These are phyloP conservation scores for Andrena bicolor DNA, from an alignment of 2,888 invertebrate species.

Conservation along the genomic window DNA sequence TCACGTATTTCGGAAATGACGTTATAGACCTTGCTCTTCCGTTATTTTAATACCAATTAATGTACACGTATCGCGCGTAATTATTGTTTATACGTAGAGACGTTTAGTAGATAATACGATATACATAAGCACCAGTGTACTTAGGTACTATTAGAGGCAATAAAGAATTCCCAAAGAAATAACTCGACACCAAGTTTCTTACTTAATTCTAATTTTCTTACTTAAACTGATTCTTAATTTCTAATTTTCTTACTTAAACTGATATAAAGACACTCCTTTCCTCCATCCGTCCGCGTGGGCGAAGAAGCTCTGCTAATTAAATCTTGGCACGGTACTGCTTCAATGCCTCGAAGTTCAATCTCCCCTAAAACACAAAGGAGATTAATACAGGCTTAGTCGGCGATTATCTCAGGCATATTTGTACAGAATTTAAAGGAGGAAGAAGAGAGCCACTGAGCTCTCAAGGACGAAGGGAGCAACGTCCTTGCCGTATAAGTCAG, in stretches of 20 bases:
- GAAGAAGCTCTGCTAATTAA: not conserved
- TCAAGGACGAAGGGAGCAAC: not conserved
- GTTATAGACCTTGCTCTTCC: slow-evolving; percentile 76
- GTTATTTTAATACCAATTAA: slow-evolving; percentile 60
- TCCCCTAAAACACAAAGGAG: slow-evolving; percentile 68
- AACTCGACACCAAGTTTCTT: not conserved
- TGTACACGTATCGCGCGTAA: not conserved
- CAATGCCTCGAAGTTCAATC: slow-evolving; percentile 73
- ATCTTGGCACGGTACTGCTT: slow-evolving; percentile 15
- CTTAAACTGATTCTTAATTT: not conserved
- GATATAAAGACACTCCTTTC: too few relatives aligned
- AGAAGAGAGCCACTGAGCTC: not conserved
- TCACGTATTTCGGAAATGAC: slow-evolving; percentile 75
- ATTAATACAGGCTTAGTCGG: not conserved
- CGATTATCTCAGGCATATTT: not conserved
- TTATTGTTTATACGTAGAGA: not conserved
- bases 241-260: not conserved
- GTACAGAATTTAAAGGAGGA: not conserved
- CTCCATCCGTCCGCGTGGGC: not conserved
- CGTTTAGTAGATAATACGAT: not conserved
- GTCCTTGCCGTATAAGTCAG: not conserved
- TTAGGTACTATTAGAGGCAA: not conserved
- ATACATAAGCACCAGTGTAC: not conserved
- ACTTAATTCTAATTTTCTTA: too few relatives aligned
- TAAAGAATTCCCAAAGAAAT: not conserved